Evolutionary conservation across 2,888 invertebrate genomes (phyloP), one percentile per base, ranked within the genome.

Genomic region (Ganaspis brasiliensis): DNA sequence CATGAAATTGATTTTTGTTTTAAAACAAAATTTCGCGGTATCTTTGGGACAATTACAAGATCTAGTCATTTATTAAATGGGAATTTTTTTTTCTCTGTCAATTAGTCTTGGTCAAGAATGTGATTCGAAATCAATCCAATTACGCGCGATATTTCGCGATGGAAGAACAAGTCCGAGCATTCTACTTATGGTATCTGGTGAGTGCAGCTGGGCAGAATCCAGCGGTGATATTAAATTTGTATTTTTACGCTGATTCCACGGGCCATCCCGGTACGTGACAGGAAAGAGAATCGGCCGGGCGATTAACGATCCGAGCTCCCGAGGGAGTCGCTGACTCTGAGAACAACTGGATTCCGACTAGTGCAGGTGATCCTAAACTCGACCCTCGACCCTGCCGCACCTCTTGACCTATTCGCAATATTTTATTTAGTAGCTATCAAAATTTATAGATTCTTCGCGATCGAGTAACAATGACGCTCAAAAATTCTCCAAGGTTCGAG

Each of bases 221-320:
- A 55, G 71, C 73, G 82, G 81, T 83, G 92, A 93, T 93, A 93
- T 93, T 93, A 93, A 93, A 93, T 93, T 93, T 93, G 93, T 93
- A 93, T 93, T 93, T 93, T 93, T 93, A 93, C 93, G 93, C 93
- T 93, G 93, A 93, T 93, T 93, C 93, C 92, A 92, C 92, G 92
- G 92, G 92, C 92, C 92, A 92, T 92, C 92, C 91, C 81, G 86
- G 87, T 91, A 93, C 93, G 93, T 93, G 93, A 93, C 91, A 89
- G 89, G 93, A 93, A 93, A 93, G 91, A 89, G 89, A 92, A 93
- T 91, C 91, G 89, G 89, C 87, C 89, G 89, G 89, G 90, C 93
- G 92, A 93, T 93, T 93, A 93, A 93, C 93, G 93, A 92, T 92
- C 92, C 91, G 86, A 90, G 83, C 84, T 89, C 90, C 89, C 88